phyloP scores from a whole-genome alignment of 2,797 vertebrate genomes.

The Sebastiscus tertius region DNA sequence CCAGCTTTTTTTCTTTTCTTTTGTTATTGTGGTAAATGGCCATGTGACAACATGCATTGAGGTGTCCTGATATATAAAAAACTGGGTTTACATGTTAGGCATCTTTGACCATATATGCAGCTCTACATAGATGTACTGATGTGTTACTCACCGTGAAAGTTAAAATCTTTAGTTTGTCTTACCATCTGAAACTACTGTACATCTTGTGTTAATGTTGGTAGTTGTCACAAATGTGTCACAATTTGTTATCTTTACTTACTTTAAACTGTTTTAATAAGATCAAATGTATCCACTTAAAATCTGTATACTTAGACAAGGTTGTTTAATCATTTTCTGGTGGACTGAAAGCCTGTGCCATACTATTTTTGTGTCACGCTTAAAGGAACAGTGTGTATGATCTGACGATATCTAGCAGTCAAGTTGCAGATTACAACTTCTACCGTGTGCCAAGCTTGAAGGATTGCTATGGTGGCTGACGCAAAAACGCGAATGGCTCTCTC shows the following conservation, averaged over 20 bases:
- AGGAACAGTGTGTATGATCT: neutral
- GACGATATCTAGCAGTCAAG: no score
- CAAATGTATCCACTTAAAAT: neutral
- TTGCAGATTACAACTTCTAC: no score
- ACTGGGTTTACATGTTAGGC: neutral
- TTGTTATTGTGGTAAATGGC: neutral
- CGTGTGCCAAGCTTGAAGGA: no score
- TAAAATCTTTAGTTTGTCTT: neutral
- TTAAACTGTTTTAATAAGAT: neutral
- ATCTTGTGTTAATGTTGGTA: neutral
- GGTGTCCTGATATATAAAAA: neutral
- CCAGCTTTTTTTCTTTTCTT: neutral
- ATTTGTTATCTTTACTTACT: neutral
- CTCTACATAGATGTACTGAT: no score
- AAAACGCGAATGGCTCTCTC: no score
- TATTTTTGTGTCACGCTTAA: neutral
- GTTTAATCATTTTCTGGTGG: neutral
- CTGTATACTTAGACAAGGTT: neutral
- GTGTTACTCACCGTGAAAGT: neutral
- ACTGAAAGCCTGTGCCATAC: neutral
- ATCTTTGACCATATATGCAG: neutral
- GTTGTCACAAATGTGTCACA: neutral
- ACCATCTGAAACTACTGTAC: neutral
- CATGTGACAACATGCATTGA: neutral
- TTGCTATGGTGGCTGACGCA: no score